Conservation (phyloP, 2,113 vertebrate genomes). For the Melanerpes formicivorus region DNA sequence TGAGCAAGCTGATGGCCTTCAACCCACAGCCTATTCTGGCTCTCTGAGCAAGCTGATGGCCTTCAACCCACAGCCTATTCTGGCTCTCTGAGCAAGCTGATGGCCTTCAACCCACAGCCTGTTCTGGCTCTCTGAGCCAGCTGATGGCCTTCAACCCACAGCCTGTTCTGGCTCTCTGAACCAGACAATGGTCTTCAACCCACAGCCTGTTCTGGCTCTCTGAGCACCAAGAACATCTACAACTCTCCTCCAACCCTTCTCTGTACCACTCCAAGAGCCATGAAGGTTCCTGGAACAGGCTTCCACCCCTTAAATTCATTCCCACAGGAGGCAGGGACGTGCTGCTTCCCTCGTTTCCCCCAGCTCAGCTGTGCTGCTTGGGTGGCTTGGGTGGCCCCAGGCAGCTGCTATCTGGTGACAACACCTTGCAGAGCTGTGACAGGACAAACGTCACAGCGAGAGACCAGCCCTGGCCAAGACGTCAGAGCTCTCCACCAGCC, state of each 20-base stretch:
- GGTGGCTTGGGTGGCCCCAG: fast-evolving
- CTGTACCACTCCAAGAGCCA: not conserved
- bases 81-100: too few species aligned
- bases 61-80: too few species aligned
- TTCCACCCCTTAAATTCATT: fast-evolving
- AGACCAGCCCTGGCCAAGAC: not conserved
- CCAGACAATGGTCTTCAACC: not conserved
- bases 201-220: not conserved
- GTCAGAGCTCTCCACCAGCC: too few species aligned
- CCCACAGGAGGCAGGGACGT: not conserved
- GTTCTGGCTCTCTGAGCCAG: not conserved
- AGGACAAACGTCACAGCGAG: fast-evolving
- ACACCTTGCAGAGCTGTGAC: not conserved
- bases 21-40: too few species aligned
- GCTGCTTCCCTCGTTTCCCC: not conserved
- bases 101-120: too few species aligned
- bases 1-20: too few species aligned
- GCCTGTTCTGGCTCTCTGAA: too few species aligned
- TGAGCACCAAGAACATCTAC: not conserved
- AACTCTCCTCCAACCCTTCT: not conserved
- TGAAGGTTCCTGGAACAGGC: not conserved
- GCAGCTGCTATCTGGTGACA: not conserved
- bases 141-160: not conserved
- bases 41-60: too few species aligned
- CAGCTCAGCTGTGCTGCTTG: not conserved